Evolutionary conservation across 1,140 invertebrate genomes (phyloP), one percentile per base, ranked within the genome.

Genomic region (Scaptomyza pallida): DNA sequence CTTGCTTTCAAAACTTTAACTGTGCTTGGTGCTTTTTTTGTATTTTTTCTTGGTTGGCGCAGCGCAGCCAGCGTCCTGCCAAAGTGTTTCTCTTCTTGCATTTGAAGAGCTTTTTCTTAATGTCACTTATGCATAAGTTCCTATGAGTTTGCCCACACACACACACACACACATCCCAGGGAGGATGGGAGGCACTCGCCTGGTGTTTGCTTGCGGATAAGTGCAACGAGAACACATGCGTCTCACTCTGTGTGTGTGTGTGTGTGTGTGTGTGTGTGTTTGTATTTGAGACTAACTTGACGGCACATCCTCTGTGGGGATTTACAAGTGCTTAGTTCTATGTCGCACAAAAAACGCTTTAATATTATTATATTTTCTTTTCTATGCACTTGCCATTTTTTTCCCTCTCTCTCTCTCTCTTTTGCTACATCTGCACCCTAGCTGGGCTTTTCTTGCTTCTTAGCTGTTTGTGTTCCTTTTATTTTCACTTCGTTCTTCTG

Each of bases 91-190:
- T 89, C 82, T 89, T 89, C 82, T 89, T 89, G 81, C 77, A 80
- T 83, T 89, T 85, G 80, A 85, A 89, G 86, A 89, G 86, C 86
- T 89, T 89, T 89, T 89, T 86, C 86, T 89, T 89, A 89, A 89
- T 89, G 86, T 89, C 86, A 89, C 86, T 89, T 89, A 89, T 89
- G 85, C 86, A 89, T 89, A 89, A 89, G 86, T 89, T 89, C 80
- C 80, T 89, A 89, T 85, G 85, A 89, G 86, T 89, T 80, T 81
- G 78, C 48, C 71, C 67, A 75, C 40, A 56, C 52, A 33, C 35
- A 48, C 19, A 26, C 65, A 62, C 56, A 75, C 57, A 67, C 62
- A 55, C 60, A 54, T 59, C 64, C 61, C 75, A 54, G 8, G 26
- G 8, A 30, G 26, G 2, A 9, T 9, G 70, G 35, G 70, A 72